Percentiles rank a stretch among this genome's conserved stretches.
These are phyloP conservation scores for Rhogogaster chlorosoma DNA, from an alignment of 2,888 invertebrate species.

Conservation along the genomic window DNA sequence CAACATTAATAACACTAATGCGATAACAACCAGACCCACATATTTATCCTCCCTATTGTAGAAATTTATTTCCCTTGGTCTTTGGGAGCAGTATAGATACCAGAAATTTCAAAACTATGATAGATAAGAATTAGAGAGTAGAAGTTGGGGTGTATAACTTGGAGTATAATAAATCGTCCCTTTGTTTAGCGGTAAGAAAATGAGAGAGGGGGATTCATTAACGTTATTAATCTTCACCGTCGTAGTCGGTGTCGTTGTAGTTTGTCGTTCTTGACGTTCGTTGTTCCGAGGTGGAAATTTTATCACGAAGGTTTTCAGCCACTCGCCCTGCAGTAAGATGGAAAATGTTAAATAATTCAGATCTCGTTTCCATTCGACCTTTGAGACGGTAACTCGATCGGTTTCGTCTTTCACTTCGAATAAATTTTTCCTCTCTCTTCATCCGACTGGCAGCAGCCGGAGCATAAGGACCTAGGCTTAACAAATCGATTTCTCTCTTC, in stretches of 20 bases:
- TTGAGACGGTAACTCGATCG: slow-evolving; percentile 41
- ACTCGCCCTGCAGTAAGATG: slow-evolving; percentile 7
- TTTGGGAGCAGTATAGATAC: too few relatives aligned
- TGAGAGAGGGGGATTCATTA: slow-evolving; percentile 6
- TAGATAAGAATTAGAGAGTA: not conserved
- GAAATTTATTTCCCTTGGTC: not conserved
- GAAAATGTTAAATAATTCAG: slow-evolving; percentile 42
- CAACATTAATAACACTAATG: not conserved
- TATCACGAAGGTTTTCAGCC: not conserved
- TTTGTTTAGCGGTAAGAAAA: not conserved
- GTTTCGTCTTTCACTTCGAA: slow-evolving; percentile 33
- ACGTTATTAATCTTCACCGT: slow-evolving; percentile 1
- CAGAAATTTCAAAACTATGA: not conserved
- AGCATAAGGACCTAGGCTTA: not conserved
- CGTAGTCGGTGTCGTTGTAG: not conserved
- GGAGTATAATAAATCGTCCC: not conserved
- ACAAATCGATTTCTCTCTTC: not conserved
- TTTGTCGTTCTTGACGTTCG: not conserved
- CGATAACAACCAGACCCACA: not conserved
- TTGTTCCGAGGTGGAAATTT: slow-evolving; percentile 19
- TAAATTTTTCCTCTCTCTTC: not conserved
- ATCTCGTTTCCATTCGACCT: slow-evolving; percentile 31
- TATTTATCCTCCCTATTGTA: not conserved
- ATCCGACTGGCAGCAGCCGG: not conserved
- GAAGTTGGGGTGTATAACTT: not conserved